Percentiles rank a stretch among this genome's conserved stretches.
phyloP scores from a whole-genome alignment of 2,113 vertebrate species.

The Pseudonaja textilis region DNA sequence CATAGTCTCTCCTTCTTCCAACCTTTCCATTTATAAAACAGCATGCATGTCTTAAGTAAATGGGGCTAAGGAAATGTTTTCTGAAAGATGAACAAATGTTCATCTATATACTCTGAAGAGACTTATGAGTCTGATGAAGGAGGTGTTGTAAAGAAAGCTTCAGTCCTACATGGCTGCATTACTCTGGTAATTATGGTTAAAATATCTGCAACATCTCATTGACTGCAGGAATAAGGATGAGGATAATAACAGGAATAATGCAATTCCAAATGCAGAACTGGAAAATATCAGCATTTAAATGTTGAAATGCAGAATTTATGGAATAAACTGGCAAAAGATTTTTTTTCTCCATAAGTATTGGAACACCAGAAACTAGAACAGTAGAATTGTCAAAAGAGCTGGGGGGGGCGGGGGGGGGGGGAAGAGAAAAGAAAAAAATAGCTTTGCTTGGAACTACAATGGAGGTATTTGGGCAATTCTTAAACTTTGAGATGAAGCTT shows the following conservation, averaged over 20 bases:
- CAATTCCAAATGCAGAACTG: neutral
- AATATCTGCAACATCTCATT: neutral
- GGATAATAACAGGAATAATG: neutral
- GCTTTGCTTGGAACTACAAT: neutral
- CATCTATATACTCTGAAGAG: conserved; percentile 55
- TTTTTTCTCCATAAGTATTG: neutral
- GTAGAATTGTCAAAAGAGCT: neutral
- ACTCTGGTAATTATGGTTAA: neutral
- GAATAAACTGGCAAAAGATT: neutral
- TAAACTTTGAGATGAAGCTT: neutral
- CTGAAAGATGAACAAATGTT: conserved; percentile 70
- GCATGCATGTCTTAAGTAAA: conserved; percentile 70
- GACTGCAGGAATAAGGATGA: neutral
- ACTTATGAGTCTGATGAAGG: conserved; percentile 26
- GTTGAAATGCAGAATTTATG: neutral
- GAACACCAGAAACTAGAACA: neutral
- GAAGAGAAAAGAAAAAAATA: neutral
- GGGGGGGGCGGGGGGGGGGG: no score
- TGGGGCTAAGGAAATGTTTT: conserved; percentile 63
- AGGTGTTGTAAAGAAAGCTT: neutral
- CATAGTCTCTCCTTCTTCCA: conserved; percentile 66
- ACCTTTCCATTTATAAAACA: conserved; percentile 61
- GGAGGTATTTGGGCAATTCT: neutral
- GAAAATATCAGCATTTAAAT: neutral
- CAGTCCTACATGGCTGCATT: neutral